phyloP scores from a whole-genome alignment of 2,797 vertebrate species.

The Sebastes vulpes region DNA sequence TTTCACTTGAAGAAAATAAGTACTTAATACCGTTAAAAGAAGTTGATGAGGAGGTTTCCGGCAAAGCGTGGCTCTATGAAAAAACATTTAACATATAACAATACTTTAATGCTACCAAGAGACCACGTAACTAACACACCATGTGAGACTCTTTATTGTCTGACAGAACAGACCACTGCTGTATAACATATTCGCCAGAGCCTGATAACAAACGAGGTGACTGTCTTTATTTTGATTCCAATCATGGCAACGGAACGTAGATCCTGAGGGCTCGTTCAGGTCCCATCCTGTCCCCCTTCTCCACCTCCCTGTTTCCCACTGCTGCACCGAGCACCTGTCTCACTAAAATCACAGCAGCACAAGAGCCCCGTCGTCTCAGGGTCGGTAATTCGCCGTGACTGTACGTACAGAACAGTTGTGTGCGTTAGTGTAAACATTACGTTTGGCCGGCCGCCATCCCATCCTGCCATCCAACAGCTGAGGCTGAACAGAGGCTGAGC shows the following conservation, averaged over 20 bases:
- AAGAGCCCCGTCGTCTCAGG: conserved; percentile 26
- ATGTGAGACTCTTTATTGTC: not conserved
- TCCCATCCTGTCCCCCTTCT: not conserved
- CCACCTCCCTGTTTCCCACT: conserved; percentile 33
- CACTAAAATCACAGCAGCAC: conserved; percentile 44
- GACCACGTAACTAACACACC: not conserved
- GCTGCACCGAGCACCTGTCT: conserved; percentile 66
- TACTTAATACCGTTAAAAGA: not conserved
- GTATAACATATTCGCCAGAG: conserved; percentile 10
- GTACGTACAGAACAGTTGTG: conserved; percentile 69
- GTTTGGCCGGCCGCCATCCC: conserved; percentile 64
- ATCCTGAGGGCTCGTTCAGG: conserved; percentile 6
- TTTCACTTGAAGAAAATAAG: not conserved
- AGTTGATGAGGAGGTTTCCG: not conserved
- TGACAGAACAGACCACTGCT: not conserved
- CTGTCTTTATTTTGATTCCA: conserved; percentile 36
- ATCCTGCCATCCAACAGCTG: conserved; percentile 72
- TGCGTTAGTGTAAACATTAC: conserved; percentile 73
- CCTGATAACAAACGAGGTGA: conserved; percentile 20
- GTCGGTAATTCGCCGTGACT: conserved; percentile 54
- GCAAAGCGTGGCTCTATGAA: not conserved
- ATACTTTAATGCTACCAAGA: not conserved
- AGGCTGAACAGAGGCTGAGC: conserved; percentile 58
- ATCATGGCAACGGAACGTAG: conserved; percentile 18
- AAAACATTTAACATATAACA: not conserved